Evolutionary conservation across 2,113 vertebrate species (phyloP), one percentile per base, ranked within the genome.

Genomic region (Orthonyx spaldingii): DNA sequence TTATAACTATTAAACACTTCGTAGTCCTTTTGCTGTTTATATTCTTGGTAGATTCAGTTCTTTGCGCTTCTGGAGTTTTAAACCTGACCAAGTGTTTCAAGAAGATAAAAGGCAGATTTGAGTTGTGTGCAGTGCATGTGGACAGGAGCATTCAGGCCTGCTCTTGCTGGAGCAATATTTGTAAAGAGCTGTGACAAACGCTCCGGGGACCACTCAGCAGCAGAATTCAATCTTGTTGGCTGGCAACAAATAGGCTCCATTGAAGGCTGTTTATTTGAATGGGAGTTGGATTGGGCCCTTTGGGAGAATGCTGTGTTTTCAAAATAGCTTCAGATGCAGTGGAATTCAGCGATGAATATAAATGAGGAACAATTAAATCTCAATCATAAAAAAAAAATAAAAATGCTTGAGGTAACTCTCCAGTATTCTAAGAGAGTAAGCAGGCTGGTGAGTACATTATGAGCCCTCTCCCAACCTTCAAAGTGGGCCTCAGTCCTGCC

Each of bases 231-330:
- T 96, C 95, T 96, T 79, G 95, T 89, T 92, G 95, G 91, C 81
- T 96, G 90, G 91, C 95, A 96, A 91, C 94, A 87, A 96, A 95
- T 65, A 96, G 94, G 87, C 65, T 95, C 81, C 91, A 91, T 87
- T 95, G 95, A 96, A 96, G 80, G 83, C 93, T 94, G 93, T 97
- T 96, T 95, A 90, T 95, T 96, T 96, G 93, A 97, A 94, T 96
- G 92, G 90, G 96, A 95, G 86, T 94, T 94, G 94, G 90, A 84
- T 87, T 84, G 74, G 81, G 61, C 89, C 93, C 86, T 96, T 87
- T 84, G 96, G 95, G 96, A 95, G n/a, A 87, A 69, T 33, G 80
- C 83, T 68, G 49, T 61, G 64, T 79, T 93, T 96, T 93, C 92
- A 78, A 35, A 96, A 91, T 94, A 95, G 88, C 77, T 92, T 96